Conservation (phyloP, 2,797 vertebrate species). For the Anguilla pacifica region DNA sequence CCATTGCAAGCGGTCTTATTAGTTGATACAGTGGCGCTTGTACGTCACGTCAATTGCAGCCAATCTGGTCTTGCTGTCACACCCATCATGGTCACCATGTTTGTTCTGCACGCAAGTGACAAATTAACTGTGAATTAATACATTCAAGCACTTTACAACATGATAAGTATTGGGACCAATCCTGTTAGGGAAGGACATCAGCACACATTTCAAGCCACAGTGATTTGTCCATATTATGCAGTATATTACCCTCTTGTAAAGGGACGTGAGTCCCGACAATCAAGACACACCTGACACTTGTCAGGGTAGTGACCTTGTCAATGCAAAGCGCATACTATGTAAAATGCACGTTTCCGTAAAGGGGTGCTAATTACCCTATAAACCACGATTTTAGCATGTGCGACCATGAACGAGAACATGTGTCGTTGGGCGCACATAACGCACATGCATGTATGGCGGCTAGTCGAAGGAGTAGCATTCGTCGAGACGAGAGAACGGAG, state of each 20-base stretch:
- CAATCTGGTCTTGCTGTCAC: background rate
- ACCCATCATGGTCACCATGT: background rate
- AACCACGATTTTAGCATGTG: background rate
- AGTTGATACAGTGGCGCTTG: background rate
- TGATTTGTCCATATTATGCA: background rate
- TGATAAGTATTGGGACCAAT: background rate
- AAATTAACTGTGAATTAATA: background rate
- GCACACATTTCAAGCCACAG: background rate
- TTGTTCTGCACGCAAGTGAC: background rate
- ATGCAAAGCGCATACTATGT: background rate
- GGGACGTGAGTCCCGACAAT: background rate
- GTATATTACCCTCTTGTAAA: background rate
- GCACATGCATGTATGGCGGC: background rate
- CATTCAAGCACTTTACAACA: background rate
- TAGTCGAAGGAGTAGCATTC: background rate
- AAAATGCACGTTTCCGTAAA: background rate
- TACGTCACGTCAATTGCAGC: background rate
- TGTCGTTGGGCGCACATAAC: constrained; percentile 38
- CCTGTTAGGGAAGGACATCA: background rate
- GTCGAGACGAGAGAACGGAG: background rate
- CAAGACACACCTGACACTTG: constrained; percentile 2
- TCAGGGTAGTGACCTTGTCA: background rate
- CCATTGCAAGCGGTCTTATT: background rate
- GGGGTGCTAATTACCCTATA: background rate
- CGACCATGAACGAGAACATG: constrained; percentile 20